phyloP scores from a whole-genome alignment of 2,113 vertebrate species.

The Pollimyrus isidori region DNA sequence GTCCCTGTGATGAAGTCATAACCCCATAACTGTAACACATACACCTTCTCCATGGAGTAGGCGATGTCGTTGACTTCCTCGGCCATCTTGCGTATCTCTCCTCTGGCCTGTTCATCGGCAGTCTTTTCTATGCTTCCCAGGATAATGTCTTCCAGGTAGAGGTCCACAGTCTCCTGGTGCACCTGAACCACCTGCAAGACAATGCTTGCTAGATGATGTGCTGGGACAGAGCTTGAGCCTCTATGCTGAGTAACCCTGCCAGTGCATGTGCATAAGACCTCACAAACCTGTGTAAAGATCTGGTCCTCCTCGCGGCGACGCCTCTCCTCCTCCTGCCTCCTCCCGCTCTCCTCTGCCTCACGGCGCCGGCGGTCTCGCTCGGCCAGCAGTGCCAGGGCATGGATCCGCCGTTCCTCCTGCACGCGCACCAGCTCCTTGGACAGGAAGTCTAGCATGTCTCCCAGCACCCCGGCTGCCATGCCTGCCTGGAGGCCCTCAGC shows the following conservation, averaged over 20 bases:
- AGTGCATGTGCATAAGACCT: not conserved
- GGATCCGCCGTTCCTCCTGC: slow-evolving; percentile 80
- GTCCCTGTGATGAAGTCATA: not conserved
- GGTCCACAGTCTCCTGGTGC: slow-evolving; percentile 78
- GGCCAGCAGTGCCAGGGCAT: slow-evolving; percentile 75
- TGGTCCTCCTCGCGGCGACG: slow-evolving; percentile 71
- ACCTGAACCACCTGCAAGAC: slow-evolving; percentile 73
- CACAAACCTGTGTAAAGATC: slow-evolving; percentile 76
- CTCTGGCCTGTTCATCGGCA: slow-evolving; percentile 77
- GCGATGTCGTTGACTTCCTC: slow-evolving; percentile 76
- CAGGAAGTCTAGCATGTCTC: slow-evolving; percentile 72
- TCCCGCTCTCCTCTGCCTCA: slow-evolving; percentile 84
- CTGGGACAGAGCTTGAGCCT: not conserved
- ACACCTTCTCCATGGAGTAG: slow-evolving; percentile 77
- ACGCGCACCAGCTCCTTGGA: slow-evolving; percentile 83
- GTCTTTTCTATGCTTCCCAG: slow-evolving; percentile 59
- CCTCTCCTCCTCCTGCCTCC: slow-evolving; percentile 74
- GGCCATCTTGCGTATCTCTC: slow-evolving; percentile 71
- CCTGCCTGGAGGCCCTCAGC: slow-evolving; percentile 56
- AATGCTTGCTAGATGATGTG: not conserved
- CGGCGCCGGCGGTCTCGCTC: slow-evolving; percentile 72
- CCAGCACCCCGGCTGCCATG: slow-evolving; percentile 62
- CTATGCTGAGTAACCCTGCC: not conserved
- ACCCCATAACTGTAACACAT: slow-evolving; percentile 15
- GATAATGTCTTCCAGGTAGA: slow-evolving; percentile 84